A percentile compares a stretch with the other conserved stretches of the same genome.
phyloP scores from a whole-genome alignment of 1,140 invertebrate genomes.

The Oscheius sp. region DNA sequence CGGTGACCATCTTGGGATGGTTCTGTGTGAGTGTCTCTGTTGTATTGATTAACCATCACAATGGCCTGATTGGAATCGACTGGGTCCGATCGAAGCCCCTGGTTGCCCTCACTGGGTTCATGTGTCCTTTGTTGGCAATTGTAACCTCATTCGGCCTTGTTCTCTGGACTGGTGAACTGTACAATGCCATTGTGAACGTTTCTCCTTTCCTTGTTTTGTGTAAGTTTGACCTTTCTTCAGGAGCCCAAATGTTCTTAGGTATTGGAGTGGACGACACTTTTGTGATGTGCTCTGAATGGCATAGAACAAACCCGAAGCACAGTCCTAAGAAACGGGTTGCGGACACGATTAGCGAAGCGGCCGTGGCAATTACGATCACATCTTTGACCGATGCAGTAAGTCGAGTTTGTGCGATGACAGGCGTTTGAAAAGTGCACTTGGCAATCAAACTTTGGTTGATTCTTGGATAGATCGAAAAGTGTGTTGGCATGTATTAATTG shows the following conservation, averaged over 20 bases:
- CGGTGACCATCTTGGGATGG: constrained; percentile 46
- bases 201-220: constrained; percentile 92
- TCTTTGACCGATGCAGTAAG: constrained; percentile 64
- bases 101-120: constrained; percentile 79
- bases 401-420: too few species aligned
- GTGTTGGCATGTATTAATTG: too few species aligned
- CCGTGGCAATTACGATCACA: constrained; percentile 66
- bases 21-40: constrained; percentile 58
- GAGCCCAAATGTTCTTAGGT: constrained; percentile 49
- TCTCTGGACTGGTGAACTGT: constrained; percentile 83
- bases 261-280: constrained; percentile 67
- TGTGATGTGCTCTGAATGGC: constrained; percentile 64
- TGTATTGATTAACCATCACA: constrained; percentile 61
- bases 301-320: constrained; percentile 57
- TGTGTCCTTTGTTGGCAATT: constrained; percentile 84
- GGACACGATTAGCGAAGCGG: constrained; percentile 62
- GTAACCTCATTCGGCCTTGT: constrained; percentile 83
- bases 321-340: constrained; percentile 49
- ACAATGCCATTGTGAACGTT: constrained; percentile 89
- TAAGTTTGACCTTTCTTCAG: constrained; percentile 66
- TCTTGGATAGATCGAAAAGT: too few species aligned
- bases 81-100: constrained; percentile 85
- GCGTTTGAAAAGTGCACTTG: too few species aligned
- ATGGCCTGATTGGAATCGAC: constrained; percentile 66
- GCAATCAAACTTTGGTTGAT: too few species aligned